Percentiles rank a stretch among this genome's conserved stretches.
Conservation (phyloP, 1,140 invertebrate genomes). For the Aphaenogaster rudis region DNA sequence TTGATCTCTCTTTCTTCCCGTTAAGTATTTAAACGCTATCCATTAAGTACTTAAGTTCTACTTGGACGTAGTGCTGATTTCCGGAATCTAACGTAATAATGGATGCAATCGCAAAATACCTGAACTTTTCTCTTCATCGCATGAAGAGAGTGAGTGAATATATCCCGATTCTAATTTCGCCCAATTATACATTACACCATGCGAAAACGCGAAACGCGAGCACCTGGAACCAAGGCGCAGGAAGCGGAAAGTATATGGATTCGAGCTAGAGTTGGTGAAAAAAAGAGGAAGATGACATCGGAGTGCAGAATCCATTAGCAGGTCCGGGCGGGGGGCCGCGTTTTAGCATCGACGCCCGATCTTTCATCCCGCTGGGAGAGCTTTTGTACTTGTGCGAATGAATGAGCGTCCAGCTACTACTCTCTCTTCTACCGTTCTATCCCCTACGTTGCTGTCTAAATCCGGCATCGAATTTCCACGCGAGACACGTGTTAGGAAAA, state of each 20-base stretch:
- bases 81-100: not conserved
- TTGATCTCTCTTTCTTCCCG: not conserved
- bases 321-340: slow-evolving; percentile 43
- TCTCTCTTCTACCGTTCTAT: slow-evolving; percentile 7
- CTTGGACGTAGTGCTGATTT: not conserved
- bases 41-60: slow-evolving; percentile 24
- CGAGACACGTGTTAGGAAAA: slow-evolving; percentile 34
- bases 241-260: slow-evolving; percentile 63
- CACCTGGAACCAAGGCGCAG: slow-evolving; percentile 47
- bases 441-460: slow-evolving; percentile 20
- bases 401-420: slow-evolving; percentile 49
- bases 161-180: slow-evolving; percentile 6
- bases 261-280: slow-evolving; percentile 34
- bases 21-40: slow-evolving; percentile 36
- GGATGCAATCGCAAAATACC: not conserved
- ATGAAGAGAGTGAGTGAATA: not conserved
- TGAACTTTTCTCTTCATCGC: not conserved
- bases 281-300: slow-evolving; percentile 73
- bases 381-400: slow-evolving; percentile 70
- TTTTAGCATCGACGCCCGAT: slow-evolving; percentile 77
- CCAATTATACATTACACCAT: slow-evolving; percentile 57
- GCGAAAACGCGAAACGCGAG: slow-evolving; percentile 23
- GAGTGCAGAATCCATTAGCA: slow-evolving; percentile 79
- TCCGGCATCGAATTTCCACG: slow-evolving; percentile 54
- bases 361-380: slow-evolving; percentile 74